Evolutionary conservation across 2,797 vertebrate species (phyloP).

Genomic region (Emydoidea blandingii): DNA sequence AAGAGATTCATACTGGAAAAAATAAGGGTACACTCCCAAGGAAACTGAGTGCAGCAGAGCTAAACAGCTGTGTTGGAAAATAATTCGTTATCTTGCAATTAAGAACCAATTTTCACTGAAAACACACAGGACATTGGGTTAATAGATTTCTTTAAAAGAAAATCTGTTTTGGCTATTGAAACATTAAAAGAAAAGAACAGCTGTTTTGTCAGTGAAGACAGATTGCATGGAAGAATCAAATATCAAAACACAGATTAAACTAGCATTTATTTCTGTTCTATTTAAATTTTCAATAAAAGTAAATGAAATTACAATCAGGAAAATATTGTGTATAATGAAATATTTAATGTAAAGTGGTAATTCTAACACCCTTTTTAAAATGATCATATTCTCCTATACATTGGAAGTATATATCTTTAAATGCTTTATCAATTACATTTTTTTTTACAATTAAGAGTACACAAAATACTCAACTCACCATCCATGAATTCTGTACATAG

Average conservation of each 20-base stretch:
- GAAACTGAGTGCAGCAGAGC: constrained; percentile 13
- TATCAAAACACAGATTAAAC: constrained; percentile 76
- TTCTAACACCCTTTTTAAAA: background rate
- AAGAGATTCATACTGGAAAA: background rate
- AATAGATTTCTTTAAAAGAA: constrained; percentile 80
- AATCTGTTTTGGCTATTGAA: constrained; percentile 81
- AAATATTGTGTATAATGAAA: constrained; percentile 68
- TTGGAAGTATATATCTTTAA: constrained; percentile 4
- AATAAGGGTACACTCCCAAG: background rate
- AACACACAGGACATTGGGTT: constrained; percentile 80
- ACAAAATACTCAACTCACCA: constrained; percentile 86
- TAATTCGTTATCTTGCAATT: constrained; percentile 78
- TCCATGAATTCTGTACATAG: constrained; percentile 99
- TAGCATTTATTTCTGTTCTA: constrained; percentile 78
- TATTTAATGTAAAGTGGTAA: background rate
- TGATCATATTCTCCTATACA: background rate
- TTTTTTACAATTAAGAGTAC: constrained; percentile 15
- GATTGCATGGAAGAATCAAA: constrained; percentile 75
- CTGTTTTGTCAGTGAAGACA: constrained; percentile 81
- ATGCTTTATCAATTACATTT: background rate
- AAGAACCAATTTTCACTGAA: constrained; percentile 76
- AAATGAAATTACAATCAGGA: constrained; percentile 58
- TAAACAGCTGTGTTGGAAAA: constrained; percentile 74
- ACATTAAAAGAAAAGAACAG: constrained; percentile 80
- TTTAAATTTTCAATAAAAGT: constrained; percentile 83